phyloP scores from a whole-genome alignment of 1,140 invertebrate genomes.

The Atta texana region DNA sequence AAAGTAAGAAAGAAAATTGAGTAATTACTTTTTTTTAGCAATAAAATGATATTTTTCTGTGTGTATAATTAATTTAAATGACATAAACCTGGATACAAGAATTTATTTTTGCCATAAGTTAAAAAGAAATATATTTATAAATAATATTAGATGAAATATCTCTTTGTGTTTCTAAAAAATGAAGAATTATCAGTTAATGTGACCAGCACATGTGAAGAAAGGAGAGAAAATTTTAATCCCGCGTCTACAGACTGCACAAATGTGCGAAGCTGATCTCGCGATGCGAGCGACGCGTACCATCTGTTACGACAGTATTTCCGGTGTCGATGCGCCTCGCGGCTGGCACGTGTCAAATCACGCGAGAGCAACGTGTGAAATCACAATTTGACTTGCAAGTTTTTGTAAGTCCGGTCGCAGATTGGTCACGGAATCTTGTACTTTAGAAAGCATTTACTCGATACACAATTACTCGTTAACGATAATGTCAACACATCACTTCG shows the following conservation, averaged over 20 bases:
- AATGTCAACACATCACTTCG: constrained; percentile 3
- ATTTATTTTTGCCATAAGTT: background rate
- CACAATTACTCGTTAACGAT: constrained; percentile 36
- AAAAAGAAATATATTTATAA: background rate
- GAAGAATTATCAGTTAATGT: background rate
- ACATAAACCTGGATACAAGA: too few species aligned
- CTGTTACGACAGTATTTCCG: constrained; percentile 65
- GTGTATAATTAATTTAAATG: background rate
- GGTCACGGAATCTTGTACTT: constrained; percentile 34
- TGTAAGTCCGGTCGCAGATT: constrained; percentile 21
- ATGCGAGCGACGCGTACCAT: constrained; percentile 70
- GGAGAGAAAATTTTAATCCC: constrained; percentile 39
- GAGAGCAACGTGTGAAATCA: constrained; percentile 75
- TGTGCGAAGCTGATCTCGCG: constrained; percentile 35
- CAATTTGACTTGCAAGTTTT: constrained; percentile 75
- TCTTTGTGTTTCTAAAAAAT: background rate
- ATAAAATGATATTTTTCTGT: too few species aligned
- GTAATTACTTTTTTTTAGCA: too few species aligned
- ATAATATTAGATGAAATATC: background rate
- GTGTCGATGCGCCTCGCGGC: constrained; percentile 50
- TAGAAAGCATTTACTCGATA: constrained; percentile 7
- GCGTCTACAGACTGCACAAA: constrained; percentile 12
- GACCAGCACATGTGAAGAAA: background rate
- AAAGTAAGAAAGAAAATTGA: too few species aligned
- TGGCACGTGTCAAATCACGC: constrained; percentile 76